Conservation (phyloP, 2,797 vertebrate species). For the Fistularia tabacaria region DNA sequence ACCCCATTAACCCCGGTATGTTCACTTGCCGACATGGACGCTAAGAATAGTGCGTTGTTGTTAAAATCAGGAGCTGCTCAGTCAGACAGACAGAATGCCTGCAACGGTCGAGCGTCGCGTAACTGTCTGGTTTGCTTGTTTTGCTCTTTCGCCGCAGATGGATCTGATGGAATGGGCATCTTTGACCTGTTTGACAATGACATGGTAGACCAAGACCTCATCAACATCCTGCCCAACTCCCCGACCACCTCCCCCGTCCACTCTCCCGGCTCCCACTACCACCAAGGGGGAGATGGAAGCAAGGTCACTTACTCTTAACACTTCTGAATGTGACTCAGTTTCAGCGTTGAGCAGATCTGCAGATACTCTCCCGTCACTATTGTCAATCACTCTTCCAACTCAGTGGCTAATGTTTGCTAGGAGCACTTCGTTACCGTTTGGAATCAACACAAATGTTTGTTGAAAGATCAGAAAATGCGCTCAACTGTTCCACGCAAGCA, state of each 20-base stretch:
- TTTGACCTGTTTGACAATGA: conserved; percentile 95
- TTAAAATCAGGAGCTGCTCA: too few relatives aligned
- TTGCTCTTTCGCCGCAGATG: conserved; percentile 70
- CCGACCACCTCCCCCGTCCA: conserved; percentile 93
- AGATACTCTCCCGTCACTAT: too few relatives aligned
- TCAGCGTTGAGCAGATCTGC: too few relatives aligned
- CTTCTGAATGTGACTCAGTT: not conserved
- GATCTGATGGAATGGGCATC: conserved; percentile 89
- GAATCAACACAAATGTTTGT: too few relatives aligned
- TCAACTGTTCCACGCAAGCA: too few relatives aligned
- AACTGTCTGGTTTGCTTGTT: too few relatives aligned
- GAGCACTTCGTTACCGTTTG: not conserved
- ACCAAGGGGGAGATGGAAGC: conserved; percentile 91
- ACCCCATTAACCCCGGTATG: conserved; percentile 84
- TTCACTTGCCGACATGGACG: not conserved
- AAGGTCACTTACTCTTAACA: conserved; percentile 76
- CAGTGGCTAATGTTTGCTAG: too few relatives aligned
- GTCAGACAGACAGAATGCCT: not conserved
- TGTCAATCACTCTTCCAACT: too few relatives aligned
- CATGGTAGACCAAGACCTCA: conserved; percentile 92
- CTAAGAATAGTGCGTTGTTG: too few relatives aligned
- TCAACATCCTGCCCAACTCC: conserved; percentile 95
- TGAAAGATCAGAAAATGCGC: too few relatives aligned
- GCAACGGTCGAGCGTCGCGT: too few relatives aligned
- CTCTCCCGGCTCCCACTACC: conserved; percentile 92